Evolutionary conservation across 2,797 vertebrate genomes (phyloP), one percentile per base, ranked within the genome.

Genomic region (Amblyopsis hoosieri): DNA sequence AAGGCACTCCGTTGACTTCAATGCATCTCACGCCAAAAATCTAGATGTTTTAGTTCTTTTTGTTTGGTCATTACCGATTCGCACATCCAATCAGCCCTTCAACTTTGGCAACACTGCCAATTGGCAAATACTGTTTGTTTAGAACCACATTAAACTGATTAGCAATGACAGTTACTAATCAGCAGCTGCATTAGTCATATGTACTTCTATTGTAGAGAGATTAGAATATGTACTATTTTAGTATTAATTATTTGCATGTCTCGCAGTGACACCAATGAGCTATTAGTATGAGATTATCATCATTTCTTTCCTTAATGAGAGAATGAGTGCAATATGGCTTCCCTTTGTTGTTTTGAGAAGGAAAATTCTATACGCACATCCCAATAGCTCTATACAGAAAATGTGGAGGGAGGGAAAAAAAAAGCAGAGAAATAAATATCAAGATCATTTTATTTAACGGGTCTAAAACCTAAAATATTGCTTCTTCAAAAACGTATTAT

Each of bases 321-420:
- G 12, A 48, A 48, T 12, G 46, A 12, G 45, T 45, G 42, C 65
- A 46, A 69, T 50, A 50, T 62, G 33, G 70, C 2, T 4, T 48
- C 59, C 67, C 60, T 60, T 69, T 17, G 58, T 49, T 49, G 61
- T 66, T 54, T 68, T 64, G 12, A 64, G 58, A 80, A 1, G 45
- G 14, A 69, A 67, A 62, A 64, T 66, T 60, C 57, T 74, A 65
- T 87, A 88, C 86, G 75, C 79, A 91, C 86, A 80, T 88, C 80
- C 84, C 10, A 70, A 75, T 49, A 84, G 77, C 53, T 89, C 87
- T 91, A 64, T 60, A 78, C 17, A 84, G 71, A 76, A 71, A 85
- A 75, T 57, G 54, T 70, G 54, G 47, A 11, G 42, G 29, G 14
- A 23, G 23, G 3, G 23, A 0, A n/a, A 13, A 3, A 37, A n/a